Base-by-base conservation (phyloP, 2,113 vertebrate genomes). In the Cryptomyrus ogoouensis region DNA sequence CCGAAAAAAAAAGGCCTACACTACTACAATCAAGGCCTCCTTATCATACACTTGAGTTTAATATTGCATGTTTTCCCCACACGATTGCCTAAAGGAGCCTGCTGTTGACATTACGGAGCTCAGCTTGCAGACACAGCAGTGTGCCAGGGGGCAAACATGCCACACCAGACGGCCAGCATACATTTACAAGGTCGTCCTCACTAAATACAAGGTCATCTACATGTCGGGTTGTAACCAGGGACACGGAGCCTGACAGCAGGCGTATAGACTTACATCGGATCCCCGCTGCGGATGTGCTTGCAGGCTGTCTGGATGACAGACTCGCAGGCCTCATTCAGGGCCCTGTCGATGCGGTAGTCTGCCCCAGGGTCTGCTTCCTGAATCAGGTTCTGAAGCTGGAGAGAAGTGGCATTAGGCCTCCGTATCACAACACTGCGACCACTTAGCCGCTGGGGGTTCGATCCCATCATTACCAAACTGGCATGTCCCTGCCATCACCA, bases 231-330 rank as follows among this genome's bases (percentile, higher is more conserved):
- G 62, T 13, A 5, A 70, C n/a, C n/a, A 12, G 62, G 62, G 62
- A 27, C 62, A 70, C n/a, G 27, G 9, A 31, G 62, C n/a, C 62
- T 5, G 86, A 83, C 62, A 62, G 27, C 7, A 13, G 9, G 66
- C 47, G 24, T 44, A 47, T 3, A 17, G 2, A 97, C 98, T 95
- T 95, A 99, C 98, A 99, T 99, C 17, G 98, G 98, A 93, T 99
- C 98, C 94, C 98, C 98, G 0, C 95, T 97, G 5, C 98, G 96
- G 89, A 99, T 98, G 95, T 99, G 98, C 94, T 98, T 99, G 96
- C 98, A 99, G 93, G 98, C 98, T 0, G 98, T 99, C 95, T 99
- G 98, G 90, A 99, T 99, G 90, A 99, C 98, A 0, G 98, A 98
- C 89, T 99, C 98, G 0, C 98, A 99, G 89, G 98, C 98, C 94